Conservation (phyloP, 2,888 invertebrate species). For the Agrypnus murinus region DNA sequence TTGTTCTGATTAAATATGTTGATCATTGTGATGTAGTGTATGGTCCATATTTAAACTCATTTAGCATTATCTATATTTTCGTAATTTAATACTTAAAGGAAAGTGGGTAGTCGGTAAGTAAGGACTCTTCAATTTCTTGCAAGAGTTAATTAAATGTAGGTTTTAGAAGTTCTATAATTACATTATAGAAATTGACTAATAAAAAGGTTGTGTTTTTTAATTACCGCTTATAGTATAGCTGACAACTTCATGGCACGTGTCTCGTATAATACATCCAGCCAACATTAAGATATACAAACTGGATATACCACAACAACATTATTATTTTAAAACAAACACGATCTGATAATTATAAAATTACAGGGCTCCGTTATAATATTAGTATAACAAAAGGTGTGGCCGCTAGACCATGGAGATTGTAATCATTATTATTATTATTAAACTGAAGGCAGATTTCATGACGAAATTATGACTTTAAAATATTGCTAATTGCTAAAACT, state of each 20-base stretch:
- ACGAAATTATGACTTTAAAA: constrained; percentile 8
- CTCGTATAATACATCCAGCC: neutral
- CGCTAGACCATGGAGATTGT: constrained; percentile 27
- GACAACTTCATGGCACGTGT: constrained; percentile 39
- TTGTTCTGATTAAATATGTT: too few relatives aligned
- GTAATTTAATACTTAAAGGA: too few relatives aligned
- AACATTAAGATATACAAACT: constrained; percentile 35
- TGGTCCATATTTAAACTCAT: too few relatives aligned
- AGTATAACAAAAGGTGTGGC: constrained; percentile 32
- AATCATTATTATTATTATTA: constrained; percentile 12
- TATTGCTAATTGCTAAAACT: constrained; percentile 21
- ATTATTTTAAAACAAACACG: constrained; percentile 33
- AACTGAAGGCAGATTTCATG: constrained; percentile 21
- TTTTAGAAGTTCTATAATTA: too few relatives aligned
- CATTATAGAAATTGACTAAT: too few relatives aligned
- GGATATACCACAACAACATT: constrained; percentile 11
- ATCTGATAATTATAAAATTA: constrained; percentile 33
- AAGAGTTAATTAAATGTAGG: too few relatives aligned
- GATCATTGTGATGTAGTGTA: too few relatives aligned
- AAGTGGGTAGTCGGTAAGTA: too few relatives aligned
- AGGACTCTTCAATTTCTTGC: too few relatives aligned
- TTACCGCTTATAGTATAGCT: constrained; percentile 21
- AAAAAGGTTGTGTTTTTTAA: neutral
- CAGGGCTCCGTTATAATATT: constrained; percentile 23
- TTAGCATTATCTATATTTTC: too few relatives aligned